These are phyloP conservation scores for Platyscapa corneri DNA, from an alignment of 1,140 invertebrate species.

Conservation along the genomic window DNA sequence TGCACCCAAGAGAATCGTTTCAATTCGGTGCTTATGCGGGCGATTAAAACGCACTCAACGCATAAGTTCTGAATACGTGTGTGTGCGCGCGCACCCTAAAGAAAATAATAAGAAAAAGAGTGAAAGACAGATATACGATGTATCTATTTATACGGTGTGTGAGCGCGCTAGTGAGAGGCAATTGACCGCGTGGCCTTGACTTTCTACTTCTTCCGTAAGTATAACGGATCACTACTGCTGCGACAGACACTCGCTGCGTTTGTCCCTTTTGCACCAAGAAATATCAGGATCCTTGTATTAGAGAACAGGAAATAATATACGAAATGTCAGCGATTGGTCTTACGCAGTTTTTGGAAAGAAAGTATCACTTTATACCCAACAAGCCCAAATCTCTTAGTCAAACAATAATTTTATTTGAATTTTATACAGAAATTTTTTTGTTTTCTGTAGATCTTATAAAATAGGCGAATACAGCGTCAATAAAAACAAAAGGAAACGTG, in stretches of 20 bases:
- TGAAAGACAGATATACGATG: constrained; percentile 6
- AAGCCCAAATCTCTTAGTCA: background rate
- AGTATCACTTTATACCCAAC: background rate
- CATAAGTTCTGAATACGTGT: too few relatives aligned
- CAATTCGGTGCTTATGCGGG: background rate
- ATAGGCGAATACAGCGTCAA: too few relatives aligned
- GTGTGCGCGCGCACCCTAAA: background rate
- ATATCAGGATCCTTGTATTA: background rate
- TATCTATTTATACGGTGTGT: constrained; percentile 65
- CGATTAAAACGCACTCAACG: background rate
- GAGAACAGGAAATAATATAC: background rate
- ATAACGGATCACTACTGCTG: constrained; percentile 37
- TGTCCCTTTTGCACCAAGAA: constrained; percentile 7
- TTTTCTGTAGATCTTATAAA: too few relatives aligned
- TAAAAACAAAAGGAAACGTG: too few relatives aligned
- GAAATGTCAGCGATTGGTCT: background rate
- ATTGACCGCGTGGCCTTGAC: constrained; percentile 71
- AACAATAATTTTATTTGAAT: background rate
- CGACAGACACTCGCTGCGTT: background rate
- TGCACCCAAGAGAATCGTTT: background rate
- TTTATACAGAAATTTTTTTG: too few relatives aligned
- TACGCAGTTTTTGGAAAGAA: background rate
- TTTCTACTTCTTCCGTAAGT: constrained; percentile 60
- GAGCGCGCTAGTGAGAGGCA: constrained; percentile 52
- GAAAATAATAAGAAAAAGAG: background rate